Evolutionary conservation across 2,888 invertebrate species (phyloP).

Genomic region (Hecatera dysodea): DNA sequence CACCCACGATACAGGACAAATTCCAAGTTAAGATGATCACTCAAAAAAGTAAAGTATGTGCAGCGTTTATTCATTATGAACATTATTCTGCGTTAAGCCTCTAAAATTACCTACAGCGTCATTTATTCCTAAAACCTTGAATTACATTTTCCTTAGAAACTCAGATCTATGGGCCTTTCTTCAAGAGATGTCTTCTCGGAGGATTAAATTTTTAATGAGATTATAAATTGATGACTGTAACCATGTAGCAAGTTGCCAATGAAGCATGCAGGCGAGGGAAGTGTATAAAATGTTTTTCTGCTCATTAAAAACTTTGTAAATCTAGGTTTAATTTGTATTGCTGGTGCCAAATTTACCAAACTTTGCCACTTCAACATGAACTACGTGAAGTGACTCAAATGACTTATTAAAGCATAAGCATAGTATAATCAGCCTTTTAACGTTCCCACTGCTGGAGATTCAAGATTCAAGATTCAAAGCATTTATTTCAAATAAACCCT

Average conservation of each 20-base stretch:
- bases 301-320: constrained; percentile 35
- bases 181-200: not conserved
- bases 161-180: not conserved
- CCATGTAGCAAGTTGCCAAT: constrained; percentile 26
- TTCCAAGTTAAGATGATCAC: too few relatives aligned
- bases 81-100: not conserved
- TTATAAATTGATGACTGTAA: not conserved
- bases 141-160: not conserved
- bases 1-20: too few relatives aligned
- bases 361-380: not conserved
- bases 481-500: too few relatives aligned
- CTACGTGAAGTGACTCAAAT: too few relatives aligned
- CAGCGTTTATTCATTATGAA: not conserved
- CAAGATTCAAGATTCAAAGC: too few relatives aligned
- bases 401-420: too few relatives aligned
- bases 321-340: constrained; percentile 1
- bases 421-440: too few relatives aligned
- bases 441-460: too few relatives aligned
- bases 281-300: not conserved
- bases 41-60: too few relatives aligned
- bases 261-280: not conserved
- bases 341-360: not conserved
- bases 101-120: not conserved
- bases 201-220: not conserved
- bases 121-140: not conserved